phyloP scores from a whole-genome alignment of 2,797 vertebrate species.

The Sarcoramphus papa region DNA sequence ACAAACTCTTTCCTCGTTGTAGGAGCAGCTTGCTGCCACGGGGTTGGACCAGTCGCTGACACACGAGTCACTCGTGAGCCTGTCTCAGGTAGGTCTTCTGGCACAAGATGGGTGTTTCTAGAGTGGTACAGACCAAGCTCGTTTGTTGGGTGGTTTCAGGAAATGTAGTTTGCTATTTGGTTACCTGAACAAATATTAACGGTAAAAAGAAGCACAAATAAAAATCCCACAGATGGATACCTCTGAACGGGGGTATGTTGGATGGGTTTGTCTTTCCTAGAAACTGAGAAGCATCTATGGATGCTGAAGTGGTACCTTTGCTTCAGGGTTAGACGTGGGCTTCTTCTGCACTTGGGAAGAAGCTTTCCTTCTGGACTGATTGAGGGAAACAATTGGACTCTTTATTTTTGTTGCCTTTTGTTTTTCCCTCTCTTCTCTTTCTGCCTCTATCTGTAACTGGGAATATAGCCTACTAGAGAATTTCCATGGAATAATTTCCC shows the following conservation, averaged over 20 bases:
- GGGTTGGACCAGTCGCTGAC: slow-evolving; percentile 80
- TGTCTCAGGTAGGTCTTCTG: slow-evolving; percentile 76
- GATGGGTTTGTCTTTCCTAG: not conserved
- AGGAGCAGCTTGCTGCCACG: slow-evolving; percentile 75
- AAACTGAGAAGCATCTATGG: not conserved
- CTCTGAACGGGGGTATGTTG: not conserved
- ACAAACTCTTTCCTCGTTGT: not conserved
- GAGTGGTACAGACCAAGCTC: not conserved
- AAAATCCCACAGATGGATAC: not conserved
- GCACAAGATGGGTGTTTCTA: not conserved
- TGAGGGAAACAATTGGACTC: not conserved
- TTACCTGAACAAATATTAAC: not conserved
- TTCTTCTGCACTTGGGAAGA: not conserved
- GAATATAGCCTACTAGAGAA: not conserved
- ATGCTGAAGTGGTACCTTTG: not conserved
- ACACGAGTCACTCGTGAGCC: slow-evolving; percentile 77
- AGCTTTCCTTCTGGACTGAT: not conserved
- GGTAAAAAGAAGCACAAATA: not conserved
- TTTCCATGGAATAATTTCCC: not conserved
- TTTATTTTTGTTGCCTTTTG: not conserved
- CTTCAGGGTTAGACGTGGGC: not conserved
- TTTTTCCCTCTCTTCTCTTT: not conserved
- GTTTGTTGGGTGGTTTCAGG: not conserved
- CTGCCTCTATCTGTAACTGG: not conserved
- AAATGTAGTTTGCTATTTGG: not conserved